Evolutionary conservation across 2,797 vertebrate species (phyloP).

Genomic region (Hoplostethus atlanticus): DNA sequence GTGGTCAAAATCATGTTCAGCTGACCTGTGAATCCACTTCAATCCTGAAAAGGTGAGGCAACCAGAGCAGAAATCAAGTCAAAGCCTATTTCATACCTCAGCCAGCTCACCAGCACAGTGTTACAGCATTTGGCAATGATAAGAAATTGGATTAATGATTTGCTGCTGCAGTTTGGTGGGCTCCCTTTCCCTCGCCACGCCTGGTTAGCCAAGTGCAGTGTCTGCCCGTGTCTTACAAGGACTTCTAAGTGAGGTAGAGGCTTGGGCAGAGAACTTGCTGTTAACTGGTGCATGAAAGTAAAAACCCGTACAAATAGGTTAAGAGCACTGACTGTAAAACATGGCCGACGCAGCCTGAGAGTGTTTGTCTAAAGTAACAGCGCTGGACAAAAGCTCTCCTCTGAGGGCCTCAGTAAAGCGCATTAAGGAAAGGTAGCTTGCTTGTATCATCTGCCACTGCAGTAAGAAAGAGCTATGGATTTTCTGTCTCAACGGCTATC

Average conservation of each 20-base stretch:
- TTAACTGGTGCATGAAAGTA: constrained; percentile 62
- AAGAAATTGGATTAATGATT: not conserved
- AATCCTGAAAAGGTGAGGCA: constrained; percentile 31
- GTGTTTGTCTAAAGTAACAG: constrained; percentile 57
- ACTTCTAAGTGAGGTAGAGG: constrained; percentile 29
- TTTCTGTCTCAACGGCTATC: constrained; percentile 68
- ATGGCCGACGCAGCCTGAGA: constrained; percentile 31
- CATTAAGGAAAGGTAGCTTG: constrained; percentile 54
- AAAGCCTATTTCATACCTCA: not conserved
- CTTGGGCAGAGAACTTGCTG: constrained; percentile 27
- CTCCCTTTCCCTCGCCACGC: not conserved
- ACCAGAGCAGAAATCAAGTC: constrained; percentile 5
- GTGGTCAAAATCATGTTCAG: constrained; percentile 33
- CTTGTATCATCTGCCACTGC: constrained; percentile 47
- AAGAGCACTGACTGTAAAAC: constrained; percentile 48
- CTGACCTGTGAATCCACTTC: constrained; percentile 45
- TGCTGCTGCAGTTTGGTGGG: constrained; percentile 2
- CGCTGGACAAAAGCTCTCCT: constrained; percentile 65
- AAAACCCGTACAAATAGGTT: constrained; percentile 50
- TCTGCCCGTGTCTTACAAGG: not conserved
- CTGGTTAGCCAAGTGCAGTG: not conserved
- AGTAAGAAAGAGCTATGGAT: constrained; percentile 67
- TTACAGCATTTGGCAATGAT: not conserved
- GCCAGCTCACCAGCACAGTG: not conserved
- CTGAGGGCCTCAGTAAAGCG: constrained; percentile 48